Evolutionary conservation across 2,797 vertebrate genomes (phyloP).

Genomic region (Rhinophrynus dorsalis): DNA sequence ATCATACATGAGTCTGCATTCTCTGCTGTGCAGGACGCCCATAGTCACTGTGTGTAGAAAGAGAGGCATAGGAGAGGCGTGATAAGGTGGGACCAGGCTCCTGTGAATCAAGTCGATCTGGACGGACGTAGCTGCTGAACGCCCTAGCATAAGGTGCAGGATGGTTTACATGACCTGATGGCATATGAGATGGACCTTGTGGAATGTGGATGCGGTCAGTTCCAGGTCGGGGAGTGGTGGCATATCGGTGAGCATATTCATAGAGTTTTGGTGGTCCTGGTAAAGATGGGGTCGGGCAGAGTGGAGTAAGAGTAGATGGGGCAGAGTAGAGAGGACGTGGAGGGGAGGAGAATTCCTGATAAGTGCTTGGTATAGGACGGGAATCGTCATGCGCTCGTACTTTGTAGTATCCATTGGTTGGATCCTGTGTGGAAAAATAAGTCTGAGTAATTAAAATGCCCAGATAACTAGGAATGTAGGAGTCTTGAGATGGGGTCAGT

Average conservation of each 20-base stretch:
- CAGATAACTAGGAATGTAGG: too few relatives aligned
- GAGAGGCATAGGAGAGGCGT: conserved; percentile 83
- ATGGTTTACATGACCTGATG: conserved; percentile 75
- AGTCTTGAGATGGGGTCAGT: too few relatives aligned
- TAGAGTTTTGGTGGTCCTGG: conserved; percentile 59
- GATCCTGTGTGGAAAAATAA: conserved; percentile 69
- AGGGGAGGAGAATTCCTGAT: conserved; percentile 79
- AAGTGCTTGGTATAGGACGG: conserved; percentile 69
- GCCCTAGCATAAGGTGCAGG: conserved; percentile 82
- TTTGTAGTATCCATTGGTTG: conserved; percentile 91
- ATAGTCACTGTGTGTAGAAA: conserved; percentile 81
- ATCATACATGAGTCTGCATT: conserved; percentile 92
- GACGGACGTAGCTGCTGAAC: conserved; percentile 85
- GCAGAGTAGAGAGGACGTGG: conserved; percentile 76
- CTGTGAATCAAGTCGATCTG: conserved; percentile 80
- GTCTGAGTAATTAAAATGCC: background rate
- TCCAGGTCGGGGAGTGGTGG: conserved; percentile 71
- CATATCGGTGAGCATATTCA: conserved; percentile 78
- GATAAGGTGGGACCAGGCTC: conserved; percentile 78
- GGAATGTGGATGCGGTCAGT: conserved; percentile 71
- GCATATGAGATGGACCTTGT: conserved; percentile 60
- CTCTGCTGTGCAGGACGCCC: conserved; percentile 80
- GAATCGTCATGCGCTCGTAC: conserved; percentile 84
- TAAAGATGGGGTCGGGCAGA: conserved; percentile 30
- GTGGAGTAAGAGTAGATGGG: conserved; percentile 71